phyloP scores from a whole-genome alignment of 2,888 invertebrate species.

The Leptinotarsa tumamoca region DNA sequence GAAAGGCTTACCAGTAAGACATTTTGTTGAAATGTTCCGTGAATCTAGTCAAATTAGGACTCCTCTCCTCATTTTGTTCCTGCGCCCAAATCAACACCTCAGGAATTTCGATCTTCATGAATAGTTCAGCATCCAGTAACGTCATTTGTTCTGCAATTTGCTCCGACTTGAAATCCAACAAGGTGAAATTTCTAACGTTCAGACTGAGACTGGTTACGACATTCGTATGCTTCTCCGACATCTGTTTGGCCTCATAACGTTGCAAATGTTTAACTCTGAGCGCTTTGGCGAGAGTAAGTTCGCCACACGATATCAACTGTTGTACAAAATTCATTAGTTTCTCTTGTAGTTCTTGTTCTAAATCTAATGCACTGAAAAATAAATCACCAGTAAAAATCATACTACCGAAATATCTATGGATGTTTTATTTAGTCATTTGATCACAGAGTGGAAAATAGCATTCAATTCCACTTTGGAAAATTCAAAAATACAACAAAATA shows the following conservation, averaged over 20 bases:
- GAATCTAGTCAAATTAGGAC: constrained; percentile 95
- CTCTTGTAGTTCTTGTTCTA: constrained; percentile 83
- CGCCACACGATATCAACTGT: constrained; percentile 91
- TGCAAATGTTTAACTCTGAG: constrained; percentile 91
- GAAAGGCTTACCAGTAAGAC: constrained; percentile 85
- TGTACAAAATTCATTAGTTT: constrained; percentile 94
- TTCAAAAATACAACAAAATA: no score
- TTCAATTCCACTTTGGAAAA: no score
- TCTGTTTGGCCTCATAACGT: constrained; percentile 71
- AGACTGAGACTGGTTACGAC: constrained; percentile 57
- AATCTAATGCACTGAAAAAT: constrained; percentile 80
- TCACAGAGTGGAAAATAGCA: no score
- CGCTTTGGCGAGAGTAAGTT: constrained; percentile 91
- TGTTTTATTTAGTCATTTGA: no score
- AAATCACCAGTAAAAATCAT: constrained; percentile 5
- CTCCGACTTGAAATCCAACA: constrained; percentile 93
- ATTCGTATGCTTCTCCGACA: constrained; percentile 49
- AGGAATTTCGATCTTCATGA: constrained; percentile 96
- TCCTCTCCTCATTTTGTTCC: constrained; percentile 96
- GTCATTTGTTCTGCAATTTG: constrained; percentile 99
- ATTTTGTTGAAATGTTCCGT: constrained; percentile 99
- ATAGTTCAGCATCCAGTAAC: constrained; percentile 92
- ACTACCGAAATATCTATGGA: no score
- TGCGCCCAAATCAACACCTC: constrained; percentile 98
- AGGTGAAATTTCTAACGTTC: constrained; percentile 69